Evolutionary conservation across 2,797 vertebrate species (phyloP).

Genomic region (Sebastes diaconus): DNA sequence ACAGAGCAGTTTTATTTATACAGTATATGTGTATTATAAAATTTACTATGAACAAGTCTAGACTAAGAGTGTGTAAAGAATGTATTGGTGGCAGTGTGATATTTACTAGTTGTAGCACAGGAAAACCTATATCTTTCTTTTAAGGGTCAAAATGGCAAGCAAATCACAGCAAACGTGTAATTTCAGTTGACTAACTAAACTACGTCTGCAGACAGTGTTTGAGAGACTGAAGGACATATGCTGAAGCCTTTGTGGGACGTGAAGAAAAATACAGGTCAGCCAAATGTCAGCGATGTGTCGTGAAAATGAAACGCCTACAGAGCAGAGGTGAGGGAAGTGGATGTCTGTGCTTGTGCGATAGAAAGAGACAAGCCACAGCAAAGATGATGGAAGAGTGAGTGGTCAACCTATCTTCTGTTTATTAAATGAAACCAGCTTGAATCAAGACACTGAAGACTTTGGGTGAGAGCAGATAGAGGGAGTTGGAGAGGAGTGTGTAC

Average conservation of each 20-base stretch:
- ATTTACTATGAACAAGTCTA: neutral
- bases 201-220: neutral
- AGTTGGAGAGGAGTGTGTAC: constrained; percentile 53
- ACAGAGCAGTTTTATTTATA: neutral
- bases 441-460: constrained; percentile 39
- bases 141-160: neutral
- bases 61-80: neutral
- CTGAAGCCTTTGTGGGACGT: neutral
- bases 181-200: neutral
- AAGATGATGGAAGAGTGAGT: constrained; percentile 14
- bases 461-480: constrained; percentile 43
- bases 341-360: constrained; percentile 22
- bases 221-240: neutral
- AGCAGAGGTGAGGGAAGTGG: neutral
- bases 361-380: constrained; percentile 3
- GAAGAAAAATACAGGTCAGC: neutral
- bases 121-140: neutral
- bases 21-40: neutral
- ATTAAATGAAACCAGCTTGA: constrained; percentile 58
- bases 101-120: neutral
- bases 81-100: neutral
- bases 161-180: neutral
- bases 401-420: constrained; percentile 50
- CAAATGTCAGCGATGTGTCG: neutral
- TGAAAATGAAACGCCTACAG: neutral